phyloP scores from a whole-genome alignment of 1,140 invertebrate genomes.

The Philopotamus ludificatus region DNA sequence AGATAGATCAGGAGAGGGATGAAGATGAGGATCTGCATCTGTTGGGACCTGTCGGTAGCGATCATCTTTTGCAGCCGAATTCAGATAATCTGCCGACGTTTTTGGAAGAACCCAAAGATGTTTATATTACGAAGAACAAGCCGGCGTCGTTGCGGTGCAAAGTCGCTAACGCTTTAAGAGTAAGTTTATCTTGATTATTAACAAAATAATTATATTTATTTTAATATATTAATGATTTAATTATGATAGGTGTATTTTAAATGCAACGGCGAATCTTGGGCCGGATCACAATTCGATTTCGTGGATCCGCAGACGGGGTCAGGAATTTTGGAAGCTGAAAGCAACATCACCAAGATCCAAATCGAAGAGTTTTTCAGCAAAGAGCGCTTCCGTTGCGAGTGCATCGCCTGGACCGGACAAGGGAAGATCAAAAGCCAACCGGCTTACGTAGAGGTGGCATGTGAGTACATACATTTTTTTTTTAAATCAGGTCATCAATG shows the following conservation, averaged over 20 bases:
- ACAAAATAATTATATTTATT: background rate
- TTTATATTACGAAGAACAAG: slow-evolving; percentile 77
- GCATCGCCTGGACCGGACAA: slow-evolving; percentile 77
- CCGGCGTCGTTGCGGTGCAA: slow-evolving; percentile 77
- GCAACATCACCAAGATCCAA: slow-evolving; percentile 81
- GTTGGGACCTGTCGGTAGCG: slow-evolving; percentile 47
- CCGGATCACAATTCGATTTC: slow-evolving; percentile 57
- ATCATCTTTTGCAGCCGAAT: slow-evolving; percentile 56
- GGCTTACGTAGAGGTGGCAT: slow-evolving; percentile 81
- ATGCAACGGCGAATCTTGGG: slow-evolving; percentile 71
- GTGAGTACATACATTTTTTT: slow-evolving; percentile 64
- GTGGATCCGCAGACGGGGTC: slow-evolving; percentile 85
- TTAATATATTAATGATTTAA: background rate
- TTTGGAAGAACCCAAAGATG: slow-evolving; percentile 74
- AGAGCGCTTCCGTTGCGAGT: slow-evolving; percentile 85
- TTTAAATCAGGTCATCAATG: background rate
- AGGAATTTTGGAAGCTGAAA: slow-evolving; percentile 78
- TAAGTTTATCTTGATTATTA: slow-evolving; percentile 43
- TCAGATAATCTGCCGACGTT: slow-evolving; percentile 72
- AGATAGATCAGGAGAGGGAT: slow-evolving; percentile 3
- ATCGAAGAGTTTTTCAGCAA: slow-evolving; percentile 88
- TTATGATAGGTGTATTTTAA: slow-evolving; percentile 66
- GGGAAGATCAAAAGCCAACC: slow-evolving; percentile 77
- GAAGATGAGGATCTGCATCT: slow-evolving; percentile 30
- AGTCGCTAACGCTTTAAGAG: slow-evolving; percentile 69